Base-by-base conservation (phyloP, 1,140 invertebrate species). In the Nixonia krombeini region DNA sequence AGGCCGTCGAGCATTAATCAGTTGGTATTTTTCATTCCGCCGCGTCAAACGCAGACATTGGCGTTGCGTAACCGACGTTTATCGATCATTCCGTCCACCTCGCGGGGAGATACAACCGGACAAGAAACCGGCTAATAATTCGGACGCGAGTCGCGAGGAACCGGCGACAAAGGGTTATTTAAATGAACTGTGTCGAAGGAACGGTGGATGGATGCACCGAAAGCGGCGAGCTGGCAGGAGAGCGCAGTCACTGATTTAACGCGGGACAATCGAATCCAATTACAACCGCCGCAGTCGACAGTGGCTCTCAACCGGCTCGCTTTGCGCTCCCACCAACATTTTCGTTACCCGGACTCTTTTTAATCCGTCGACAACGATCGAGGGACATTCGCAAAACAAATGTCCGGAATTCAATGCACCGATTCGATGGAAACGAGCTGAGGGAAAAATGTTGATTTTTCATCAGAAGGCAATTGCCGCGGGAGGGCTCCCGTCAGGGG, bases 221-320 rank as follows among this genome's bases (percentile, higher is more conserved):
- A 66, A 77, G 73, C 63, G 66, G 50, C 67, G 66, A 72, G 69
- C 56, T 65, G 69, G 56, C 72, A 66, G 69, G 67, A 66, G 75
- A 75, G 72, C 72, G 80, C 76, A 81, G 81, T 82, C 79, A 81
- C 81, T 82, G 80, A 85, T 83, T 85, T 82, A 85, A 85, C 81
- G 80, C 76, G 78, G 82, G 80, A 84, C 81, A 84, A 84, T 84
- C 80, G 82, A 83, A 84, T 84, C 79, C 82, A 84, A 84, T 84
- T 84, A 84, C 82, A 82, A 82, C 57, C 72, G 75, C 79, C 70
- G 75, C 70, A 72, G 72, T 69, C 56, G 56, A 41, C 69, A 72
- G 72, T 8, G 66, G 52, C 62, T 59, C 69, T 72, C 72, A 71
- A 68, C 18, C 45, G 9, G 0, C 59, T 55, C 51, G 50, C 47